A percentile compares a stretch with the other conserved stretches of the same genome.
Evolutionary conservation across 2,888 invertebrate genomes (phyloP).

Genomic region (Nowickia ferox): DNA sequence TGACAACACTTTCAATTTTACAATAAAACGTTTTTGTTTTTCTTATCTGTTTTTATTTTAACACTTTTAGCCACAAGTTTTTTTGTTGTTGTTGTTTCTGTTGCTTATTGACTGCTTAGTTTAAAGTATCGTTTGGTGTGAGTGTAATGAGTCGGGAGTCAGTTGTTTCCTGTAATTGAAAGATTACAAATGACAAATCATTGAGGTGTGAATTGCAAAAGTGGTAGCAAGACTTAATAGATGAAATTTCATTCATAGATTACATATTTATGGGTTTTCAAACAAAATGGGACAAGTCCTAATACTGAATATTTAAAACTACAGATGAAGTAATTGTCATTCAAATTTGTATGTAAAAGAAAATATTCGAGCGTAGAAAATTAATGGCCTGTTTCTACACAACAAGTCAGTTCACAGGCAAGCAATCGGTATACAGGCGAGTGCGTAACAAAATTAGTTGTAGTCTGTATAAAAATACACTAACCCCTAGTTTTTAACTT

Average conservation of each 20-base stretch:
- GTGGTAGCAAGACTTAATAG: background rate
- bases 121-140: conserved; percentile 29
- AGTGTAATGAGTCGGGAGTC: conserved; percentile 2
- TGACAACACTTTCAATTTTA: conserved; percentile 56
- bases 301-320: too few species aligned
- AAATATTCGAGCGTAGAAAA: too few species aligned
- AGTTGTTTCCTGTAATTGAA: conserved; percentile 61
- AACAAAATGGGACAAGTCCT: background rate
- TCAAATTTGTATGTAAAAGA: too few species aligned
- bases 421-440: too few species aligned
- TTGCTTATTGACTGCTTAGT: conserved; percentile 31
- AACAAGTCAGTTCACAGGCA: too few species aligned
- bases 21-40: background rate
- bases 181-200: conserved; percentile 63
- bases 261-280: background rate
- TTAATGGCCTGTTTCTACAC: too few species aligned
- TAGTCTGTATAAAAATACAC: too few species aligned
- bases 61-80: background rate
- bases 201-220: conserved; percentile 14
- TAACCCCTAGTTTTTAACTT: too few species aligned
- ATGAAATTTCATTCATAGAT: background rate
- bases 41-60: background rate
- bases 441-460: too few species aligned
- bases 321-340: too few species aligned
- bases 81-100: conserved; percentile 2